Evolutionary conservation across 2,888 invertebrate genomes (phyloP), one percentile per base, ranked within the genome.

Genomic region (Drosophila kanekoi): DNA sequence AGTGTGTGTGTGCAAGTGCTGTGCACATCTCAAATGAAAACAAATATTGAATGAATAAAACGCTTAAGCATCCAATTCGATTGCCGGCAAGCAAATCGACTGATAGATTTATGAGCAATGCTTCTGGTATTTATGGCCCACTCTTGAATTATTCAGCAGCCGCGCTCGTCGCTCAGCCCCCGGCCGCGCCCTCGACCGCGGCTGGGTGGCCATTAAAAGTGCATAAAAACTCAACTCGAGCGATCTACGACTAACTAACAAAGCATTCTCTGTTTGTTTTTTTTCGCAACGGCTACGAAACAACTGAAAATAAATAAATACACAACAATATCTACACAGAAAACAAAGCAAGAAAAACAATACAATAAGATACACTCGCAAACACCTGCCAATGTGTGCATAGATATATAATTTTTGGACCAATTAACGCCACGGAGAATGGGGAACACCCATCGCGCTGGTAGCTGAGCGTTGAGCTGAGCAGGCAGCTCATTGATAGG

Each of bases 21-120:
- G 43, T 53, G 61, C 68, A 58, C 64, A 58, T 72, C 64, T 65
- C 48, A 74, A 88, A 88, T 72, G 71, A 89, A 86, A 88, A 88
- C 84, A 87, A 84, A 86, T 88, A 84, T 81, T 76, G 81, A 59
- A 72, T 64, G 66, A 63, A 85, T 76, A 72, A 82, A 83, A 82
- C 62, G 75, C 79, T 80, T 77, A 83, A 83, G 83, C 79, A 87
- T 69, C 88, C 79, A 87, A 84, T 84, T 88, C 80, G 77, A 81
- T 73, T 57, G 77, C 74, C 77, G 76, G 85, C 81, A 74, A 81
- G 79, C 84, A 80, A 38, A 87, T 87, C 81, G 77, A 88, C 69
- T 90, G 91, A 91, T 80, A 91, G 90, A 91, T 91, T 91, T 91
- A 91, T 90, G 90, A 82, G 72, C 74, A 69, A 78, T 75, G 77